phyloP scores from a whole-genome alignment of 2,888 invertebrate genomes.

The Drosophila incognita region DNA sequence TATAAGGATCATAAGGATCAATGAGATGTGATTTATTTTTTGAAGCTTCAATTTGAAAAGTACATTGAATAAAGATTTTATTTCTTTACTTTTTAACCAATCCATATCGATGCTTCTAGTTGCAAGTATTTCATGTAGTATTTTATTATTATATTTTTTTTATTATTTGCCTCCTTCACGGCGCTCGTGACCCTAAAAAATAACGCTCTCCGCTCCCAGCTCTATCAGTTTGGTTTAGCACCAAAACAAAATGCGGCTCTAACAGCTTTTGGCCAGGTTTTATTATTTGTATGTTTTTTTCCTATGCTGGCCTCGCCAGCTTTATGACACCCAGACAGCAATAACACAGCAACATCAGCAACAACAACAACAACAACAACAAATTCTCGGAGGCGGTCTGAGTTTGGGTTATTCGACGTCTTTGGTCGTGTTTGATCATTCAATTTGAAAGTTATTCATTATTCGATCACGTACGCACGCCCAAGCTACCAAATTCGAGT shows the following conservation, averaged over 20 bases:
- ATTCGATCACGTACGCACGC: slow-evolving; percentile 76
- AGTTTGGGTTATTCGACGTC: slow-evolving; percentile 31
- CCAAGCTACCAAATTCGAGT: slow-evolving; percentile 48
- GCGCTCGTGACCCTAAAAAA: slow-evolving; percentile 66
- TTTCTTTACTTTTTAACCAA: not conserved
- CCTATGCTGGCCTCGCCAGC: slow-evolving; percentile 62
- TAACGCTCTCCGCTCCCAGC: not conserved
- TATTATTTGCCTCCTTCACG: slow-evolving; percentile 56
- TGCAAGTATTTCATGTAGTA: not conserved
- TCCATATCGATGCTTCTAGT: not conserved
- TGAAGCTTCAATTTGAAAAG: not conserved
- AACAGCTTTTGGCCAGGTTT: slow-evolving; percentile 63
- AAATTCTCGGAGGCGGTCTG: slow-evolving; percentile 30
- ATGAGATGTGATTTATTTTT: not conserved
- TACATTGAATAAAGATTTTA: not conserved
- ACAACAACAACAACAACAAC: slow-evolving; percentile 14
- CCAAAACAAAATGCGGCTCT: slow-evolving; percentile 47
- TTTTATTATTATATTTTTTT: slow-evolving; percentile 28
- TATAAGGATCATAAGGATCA: not conserved
- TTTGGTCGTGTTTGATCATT: slow-evolving; percentile 77
- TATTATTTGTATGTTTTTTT: slow-evolving; percentile 16
- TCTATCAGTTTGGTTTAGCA: slow-evolving; percentile 5
- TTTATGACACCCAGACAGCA: slow-evolving; percentile 71
- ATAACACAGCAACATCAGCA: slow-evolving; percentile 12
- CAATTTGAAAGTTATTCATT: slow-evolving; percentile 82